Evolutionary conservation across 2,113 vertebrate species (phyloP).

Genomic region (Gallinago paraguaiae): DNA sequence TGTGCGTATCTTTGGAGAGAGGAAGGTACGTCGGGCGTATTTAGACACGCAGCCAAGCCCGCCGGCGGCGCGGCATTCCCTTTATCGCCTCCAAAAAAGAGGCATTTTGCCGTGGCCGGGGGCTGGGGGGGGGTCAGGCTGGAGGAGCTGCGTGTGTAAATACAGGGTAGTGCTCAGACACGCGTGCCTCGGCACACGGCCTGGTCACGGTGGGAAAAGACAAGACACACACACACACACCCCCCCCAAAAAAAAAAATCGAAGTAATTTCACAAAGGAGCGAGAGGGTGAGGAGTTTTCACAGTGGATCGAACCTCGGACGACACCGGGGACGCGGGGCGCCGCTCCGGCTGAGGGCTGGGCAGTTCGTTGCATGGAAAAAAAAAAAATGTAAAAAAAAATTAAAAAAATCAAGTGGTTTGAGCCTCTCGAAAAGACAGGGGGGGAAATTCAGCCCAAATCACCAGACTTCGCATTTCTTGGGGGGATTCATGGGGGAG

Average conservation of each 20-base stretch:
- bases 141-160: neutral
- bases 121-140: neutral
- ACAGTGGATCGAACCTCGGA: conserved; percentile 47
- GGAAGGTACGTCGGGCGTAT: neutral
- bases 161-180: neutral
- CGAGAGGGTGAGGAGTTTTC: conserved; percentile 21
- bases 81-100: neutral
- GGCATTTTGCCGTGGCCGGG: neutral
- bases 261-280: neutral
- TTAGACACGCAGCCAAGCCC: neutral
- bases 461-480: conserved; percentile 97
- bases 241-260: neutral
- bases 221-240: too few relatives aligned
- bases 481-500: conserved; percentile 90
- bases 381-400: too few relatives aligned
- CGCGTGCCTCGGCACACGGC: accelerated
- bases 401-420: too few relatives aligned
- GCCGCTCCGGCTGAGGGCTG: neutral
- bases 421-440: too few relatives aligned
- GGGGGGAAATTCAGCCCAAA: neutral
- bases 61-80: neutral
- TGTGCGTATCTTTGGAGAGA: conserved; percentile 43
- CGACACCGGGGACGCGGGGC: neutral
- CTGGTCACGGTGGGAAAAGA: accelerated
- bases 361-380: neutral